Base-by-base conservation (phyloP, 2,888 invertebrate species). In the Mechanitis mazaeus region DNA sequence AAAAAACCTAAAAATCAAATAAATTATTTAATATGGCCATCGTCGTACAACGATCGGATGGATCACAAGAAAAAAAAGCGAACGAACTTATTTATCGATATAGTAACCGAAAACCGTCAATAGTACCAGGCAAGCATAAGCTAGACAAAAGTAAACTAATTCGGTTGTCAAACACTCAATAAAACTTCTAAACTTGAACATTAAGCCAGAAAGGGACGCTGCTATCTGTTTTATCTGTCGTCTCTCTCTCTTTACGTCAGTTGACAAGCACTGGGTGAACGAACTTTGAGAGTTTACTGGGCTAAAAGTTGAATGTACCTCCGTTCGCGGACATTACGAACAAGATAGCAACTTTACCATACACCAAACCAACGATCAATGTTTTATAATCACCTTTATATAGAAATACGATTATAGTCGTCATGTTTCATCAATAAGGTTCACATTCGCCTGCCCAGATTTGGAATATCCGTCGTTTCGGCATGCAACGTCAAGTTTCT, bases 231-330 rank as follows among this genome's bases (percentile, higher is more conserved):
- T 72, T 69, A 74, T 74, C 70, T 67, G 68, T 77, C 72, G 58
- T 87, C 87, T 81, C 85, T 63, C 75, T 88, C 84, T 70, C 74
- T 83, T 81, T 85, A 87, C 88, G 89, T 88, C 87, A 88, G 86
- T 87, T 89, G 89, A 90, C 90, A 89, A 89, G 87, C 85, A 90
- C 79, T 90, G 89, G 90, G 90, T 90, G 90, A 90, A 90, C 81
- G 90, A 90, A 89, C 90, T 86, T 80, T 69, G 81, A 78, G 89
- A 90, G 90, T 90, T 90, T 90, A 90, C 90, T 90, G 85, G 90
- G 90, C 90, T 90, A 90, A 90, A 90, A 90, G 90, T 90, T 90
- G 90, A 90, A 90, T 82, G 90, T 87, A 89, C 89, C 86, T 84
- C 85, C 87, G 87, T 88, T 88, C 89, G 90, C 90, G 89, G 89